Base-by-base conservation (phyloP, 2,797 vertebrate species). In the Hemitrygon akajei region DNA sequence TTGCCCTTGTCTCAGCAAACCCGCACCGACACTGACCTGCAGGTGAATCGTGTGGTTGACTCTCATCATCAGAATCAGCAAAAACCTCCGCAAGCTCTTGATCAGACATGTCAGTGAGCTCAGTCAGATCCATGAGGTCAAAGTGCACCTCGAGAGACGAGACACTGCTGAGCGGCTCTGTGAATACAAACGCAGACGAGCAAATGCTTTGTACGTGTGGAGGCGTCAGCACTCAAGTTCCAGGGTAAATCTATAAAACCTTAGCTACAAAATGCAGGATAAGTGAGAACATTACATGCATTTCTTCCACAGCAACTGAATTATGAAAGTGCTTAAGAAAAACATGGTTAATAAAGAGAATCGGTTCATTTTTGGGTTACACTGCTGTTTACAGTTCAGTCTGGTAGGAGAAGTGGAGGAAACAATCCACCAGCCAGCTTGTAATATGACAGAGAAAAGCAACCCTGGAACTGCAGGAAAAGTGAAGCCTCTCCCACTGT, bases 111-210 rank as follows among this genome's bases (percentile, higher is more conserved):
- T 99, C 99, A 0, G 99, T 99, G 95, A 99, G 95, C 96, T 99
- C 99, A 0, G 98, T 99, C 96, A 99, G 97, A 96, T 99, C 99
- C 96, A 99, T 96, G 77, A 99, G 98, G 96, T 99, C 99, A 94
- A 99, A 99, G 96, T 99, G 99, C 84, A 99, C 99, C 97, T 99
- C 99, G 95, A 99, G 96, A 89, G 99, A 99, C 47, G 98, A 99
- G 94, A 99, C 98, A 3, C 99, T 99, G 95, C 98, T 99, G 95
- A 99, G 96, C 1, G 99, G 99, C 95, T 99, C 99, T 99, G 95
- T n/a, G 93, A 94, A 94, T 77, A 18, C 71, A 93, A 93, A 76
- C 56, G 6, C 40, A 47, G 34, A 93, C 22, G 56, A 58, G 30
- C 30, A 76, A 56, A 30, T 14, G 11, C 71, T 73, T 47, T 69